Evolutionary conservation across 2,113 vertebrate genomes (phyloP).

Genomic region (Podarcis muralis): DNA sequence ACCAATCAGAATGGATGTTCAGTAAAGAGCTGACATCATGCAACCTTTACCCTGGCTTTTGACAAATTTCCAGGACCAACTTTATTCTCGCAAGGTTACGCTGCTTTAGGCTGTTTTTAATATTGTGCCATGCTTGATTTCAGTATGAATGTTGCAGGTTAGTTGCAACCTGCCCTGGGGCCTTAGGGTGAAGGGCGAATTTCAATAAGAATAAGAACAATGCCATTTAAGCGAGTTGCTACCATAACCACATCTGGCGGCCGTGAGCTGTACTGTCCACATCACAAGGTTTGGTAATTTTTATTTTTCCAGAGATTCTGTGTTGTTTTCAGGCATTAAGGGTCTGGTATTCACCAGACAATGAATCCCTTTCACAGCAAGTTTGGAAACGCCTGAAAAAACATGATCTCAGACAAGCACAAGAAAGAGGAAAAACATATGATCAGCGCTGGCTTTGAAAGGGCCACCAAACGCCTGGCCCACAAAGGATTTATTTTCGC

Average conservation of each 20-base stretch:
- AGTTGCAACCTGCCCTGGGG: no score
- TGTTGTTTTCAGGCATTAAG: background rate
- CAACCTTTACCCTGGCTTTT: no score
- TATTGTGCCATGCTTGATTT: no score
- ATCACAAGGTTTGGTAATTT: background rate
- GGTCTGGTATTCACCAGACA: background rate
- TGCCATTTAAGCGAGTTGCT: background rate
- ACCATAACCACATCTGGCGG: no score
- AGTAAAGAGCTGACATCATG: no score
- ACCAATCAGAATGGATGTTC: no score
- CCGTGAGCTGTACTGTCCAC: background rate
- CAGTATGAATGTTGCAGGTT: no score
- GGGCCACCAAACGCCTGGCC: background rate
- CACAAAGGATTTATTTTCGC: background rate
- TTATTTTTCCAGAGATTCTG: background rate
- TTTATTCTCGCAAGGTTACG: no score
- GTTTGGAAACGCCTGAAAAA: background rate
- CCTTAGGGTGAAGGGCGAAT: no score
- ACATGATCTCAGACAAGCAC: background rate
- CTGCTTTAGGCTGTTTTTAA: no score
- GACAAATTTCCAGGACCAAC: no score
- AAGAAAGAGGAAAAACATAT: background rate
- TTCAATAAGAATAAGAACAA: no score
- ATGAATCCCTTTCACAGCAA: background rate
- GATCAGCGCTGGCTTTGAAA: background rate